A percentile compares a stretch with the other conserved stretches of the same genome.
Evolutionary conservation across 2,113 vertebrate species (phyloP).

Genomic region (Origma solitaria): DNA sequence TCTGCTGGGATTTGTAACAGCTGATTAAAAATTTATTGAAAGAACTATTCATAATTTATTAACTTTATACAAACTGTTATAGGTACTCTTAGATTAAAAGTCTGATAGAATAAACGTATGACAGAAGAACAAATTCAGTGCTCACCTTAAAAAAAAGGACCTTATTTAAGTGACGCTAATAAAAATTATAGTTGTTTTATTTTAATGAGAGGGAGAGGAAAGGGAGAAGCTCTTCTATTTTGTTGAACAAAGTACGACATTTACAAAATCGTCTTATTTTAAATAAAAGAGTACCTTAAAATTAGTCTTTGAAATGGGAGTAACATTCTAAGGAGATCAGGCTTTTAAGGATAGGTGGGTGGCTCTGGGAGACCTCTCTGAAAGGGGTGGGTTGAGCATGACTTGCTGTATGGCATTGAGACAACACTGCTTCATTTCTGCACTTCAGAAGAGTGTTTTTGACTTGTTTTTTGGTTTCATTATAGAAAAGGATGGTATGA

Average conservation of each 20-base stretch:
- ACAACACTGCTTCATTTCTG: background rate
- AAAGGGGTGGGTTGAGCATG: background rate
- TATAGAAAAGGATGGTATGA: background rate
- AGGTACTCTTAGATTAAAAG: background rate
- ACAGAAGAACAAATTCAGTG: background rate
- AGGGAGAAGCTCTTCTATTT: background rate
- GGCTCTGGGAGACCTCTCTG: background rate
- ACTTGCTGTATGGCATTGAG: background rate
- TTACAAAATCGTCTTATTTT: background rate
- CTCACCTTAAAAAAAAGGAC: background rate
- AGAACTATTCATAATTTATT: background rate
- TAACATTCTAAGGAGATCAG: background rate
- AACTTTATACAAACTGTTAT: background rate
- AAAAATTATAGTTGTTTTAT: background rate
- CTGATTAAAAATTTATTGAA: background rate
- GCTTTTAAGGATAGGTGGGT: background rate
- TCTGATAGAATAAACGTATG: background rate
- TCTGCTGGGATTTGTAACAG: background rate
- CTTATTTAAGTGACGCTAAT: background rate
- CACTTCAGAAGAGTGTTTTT: background rate
- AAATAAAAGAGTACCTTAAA: background rate
- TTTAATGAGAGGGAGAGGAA: background rate
- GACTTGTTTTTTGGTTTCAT: background rate
- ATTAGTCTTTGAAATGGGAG: background rate
- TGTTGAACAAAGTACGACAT: background rate